Evolutionary conservation across 2,113 vertebrate genomes (phyloP), one percentile per base, ranked within the genome.

Genomic region (Pelodiscus sinensis): DNA sequence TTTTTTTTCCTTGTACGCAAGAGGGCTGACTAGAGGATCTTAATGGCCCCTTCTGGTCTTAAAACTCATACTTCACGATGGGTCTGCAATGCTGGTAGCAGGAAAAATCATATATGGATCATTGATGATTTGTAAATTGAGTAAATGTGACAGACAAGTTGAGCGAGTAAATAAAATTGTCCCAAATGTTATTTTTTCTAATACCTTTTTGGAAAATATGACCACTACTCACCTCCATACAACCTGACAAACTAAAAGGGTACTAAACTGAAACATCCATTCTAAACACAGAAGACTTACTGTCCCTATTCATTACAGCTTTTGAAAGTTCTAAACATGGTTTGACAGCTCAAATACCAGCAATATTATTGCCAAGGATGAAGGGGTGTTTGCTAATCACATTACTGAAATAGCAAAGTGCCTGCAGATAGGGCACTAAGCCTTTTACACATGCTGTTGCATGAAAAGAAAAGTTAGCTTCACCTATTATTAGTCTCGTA

Each of bases 401-500:
- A 81, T 86, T 0, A 87, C 77, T 89, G 50, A 80, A 92, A 83
- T 21, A 78, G 5, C 83, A 44, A 2, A 54, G 6, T 60, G 11
- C 2, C 24, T 85, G 16, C 2, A n/a, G 68, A 9, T 24, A 79
- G 3, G 8, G 0, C 13, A 80, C 3, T 68, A 86, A 60, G 2
- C 0, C 56, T 84, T 22, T 57, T 44, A n/a, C 15, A 31, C 0
- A 27, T 1, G 2, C 35, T 25, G 2, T 29, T 86, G 11, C 1
- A 71, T 4, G 1, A 81, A 62, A 93, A 88, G 2, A n/a, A 80
- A 79, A 90, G 75, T 52, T 9, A 62, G 2, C 1, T 80, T 38
- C 3, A 71, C 15, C 27, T 7, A 18, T 2, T 38, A 62, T 57
- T 83, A 35, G 71, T 84, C 81, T 90, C 13, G 4, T 44, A 68